Percentiles rank a stretch among this genome's conserved stretches.
Evolutionary conservation across 2,888 invertebrate species (phyloP).

Genomic region (Temnothorax rugatulus): DNA sequence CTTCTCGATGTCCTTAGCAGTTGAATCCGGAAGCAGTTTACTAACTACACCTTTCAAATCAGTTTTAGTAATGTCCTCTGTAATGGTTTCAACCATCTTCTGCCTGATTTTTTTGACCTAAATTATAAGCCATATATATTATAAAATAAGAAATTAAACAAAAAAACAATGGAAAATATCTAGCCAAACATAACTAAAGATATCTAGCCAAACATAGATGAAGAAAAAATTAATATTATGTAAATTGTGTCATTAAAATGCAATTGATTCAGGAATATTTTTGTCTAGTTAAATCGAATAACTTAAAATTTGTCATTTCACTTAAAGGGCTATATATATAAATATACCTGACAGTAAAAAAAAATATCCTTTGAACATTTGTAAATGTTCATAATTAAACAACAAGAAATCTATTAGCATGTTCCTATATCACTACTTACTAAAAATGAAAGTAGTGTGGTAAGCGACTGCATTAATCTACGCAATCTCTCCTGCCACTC

Average conservation of each 20-base stretch:
- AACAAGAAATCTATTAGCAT: slow-evolving; percentile 58
- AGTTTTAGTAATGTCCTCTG: slow-evolving; percentile 94
- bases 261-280: neutral
- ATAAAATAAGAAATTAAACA: neutral
- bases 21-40: slow-evolving; percentile 98
- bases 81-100: slow-evolving; percentile 99
- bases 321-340: neutral
- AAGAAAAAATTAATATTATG: slow-evolving; percentile 9
- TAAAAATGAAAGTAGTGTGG: slow-evolving; percentile 72
- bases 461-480: slow-evolving; percentile 76
- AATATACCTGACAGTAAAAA: too few species aligned
- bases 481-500: slow-evolving; percentile 59
- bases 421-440: slow-evolving; percentile 73
- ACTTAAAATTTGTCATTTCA: neutral
- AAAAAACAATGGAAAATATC: neutral
- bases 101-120: slow-evolving; percentile 96
- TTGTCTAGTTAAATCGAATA: neutral
- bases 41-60: slow-evolving; percentile 98
- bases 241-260: neutral
- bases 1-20: slow-evolving; percentile 99
- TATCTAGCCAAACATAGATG: neutral
- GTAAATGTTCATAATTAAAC: neutral
- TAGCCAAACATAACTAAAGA: neutral
- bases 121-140: neutral
- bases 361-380: neutral